Conservation (phyloP, 2,113 vertebrate species). For the Neotoma lepida region DNA sequence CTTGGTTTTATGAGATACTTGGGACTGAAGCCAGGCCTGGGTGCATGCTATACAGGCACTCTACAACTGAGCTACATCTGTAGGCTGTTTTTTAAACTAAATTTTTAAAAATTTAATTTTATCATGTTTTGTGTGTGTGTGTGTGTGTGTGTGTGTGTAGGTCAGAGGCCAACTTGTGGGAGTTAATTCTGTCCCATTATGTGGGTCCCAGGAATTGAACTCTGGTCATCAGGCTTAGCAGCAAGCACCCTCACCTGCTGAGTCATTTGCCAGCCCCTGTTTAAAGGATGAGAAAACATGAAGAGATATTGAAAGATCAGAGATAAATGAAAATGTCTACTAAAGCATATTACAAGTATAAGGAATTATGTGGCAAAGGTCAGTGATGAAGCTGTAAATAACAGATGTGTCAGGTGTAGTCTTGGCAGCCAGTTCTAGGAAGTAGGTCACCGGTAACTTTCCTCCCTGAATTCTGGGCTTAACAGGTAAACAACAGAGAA, state of each 20-base stretch:
- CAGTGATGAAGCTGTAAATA: not conserved
- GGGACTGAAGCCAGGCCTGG: not conserved
- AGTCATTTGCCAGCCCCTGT: not conserved
- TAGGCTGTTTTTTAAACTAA: not conserved
- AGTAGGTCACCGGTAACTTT: not conserved
- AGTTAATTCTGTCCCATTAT: not conserved
- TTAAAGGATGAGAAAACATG: not conserved
- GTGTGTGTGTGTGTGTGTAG: not conserved
- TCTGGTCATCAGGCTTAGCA: not conserved
- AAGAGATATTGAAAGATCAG: not conserved
- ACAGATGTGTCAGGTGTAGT: not conserved
- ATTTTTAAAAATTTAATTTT: not conserved
- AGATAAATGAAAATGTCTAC: not conserved
- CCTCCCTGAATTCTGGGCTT: not conserved
- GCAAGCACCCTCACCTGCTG: not conserved
- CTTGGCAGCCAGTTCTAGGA: not conserved
- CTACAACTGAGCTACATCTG: not conserved
- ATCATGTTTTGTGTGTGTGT: not conserved
- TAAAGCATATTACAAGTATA: not conserved
- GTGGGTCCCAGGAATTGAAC: not conserved
- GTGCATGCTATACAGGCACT: not conserved
- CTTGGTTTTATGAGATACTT: not conserved
- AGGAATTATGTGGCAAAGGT: not conserved
- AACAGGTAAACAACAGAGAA: not conserved
- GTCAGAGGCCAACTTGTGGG: not conserved